Base-by-base conservation (phyloP, 2,113 vertebrate species). In the Himantopus leucocephalus region DNA sequence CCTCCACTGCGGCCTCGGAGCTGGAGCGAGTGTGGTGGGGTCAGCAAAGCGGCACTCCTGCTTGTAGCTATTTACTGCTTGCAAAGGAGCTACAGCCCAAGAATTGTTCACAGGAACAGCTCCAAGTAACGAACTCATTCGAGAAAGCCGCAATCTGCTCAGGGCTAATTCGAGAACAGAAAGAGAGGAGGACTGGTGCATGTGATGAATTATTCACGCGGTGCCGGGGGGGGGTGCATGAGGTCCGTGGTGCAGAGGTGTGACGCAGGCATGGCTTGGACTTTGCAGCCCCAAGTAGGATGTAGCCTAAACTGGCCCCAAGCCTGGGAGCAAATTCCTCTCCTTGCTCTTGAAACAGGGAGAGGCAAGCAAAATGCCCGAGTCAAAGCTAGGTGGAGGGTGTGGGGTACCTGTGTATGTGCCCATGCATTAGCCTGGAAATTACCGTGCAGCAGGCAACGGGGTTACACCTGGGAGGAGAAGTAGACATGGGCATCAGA, bases 31-130 rank as follows among this genome's bases (percentile, higher is more conserved):
- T 2, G 24, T 1, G 3, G 37, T 53, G 41, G 16, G 59, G 24
- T 45, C 1, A 4, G 60, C 0, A 2, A 70, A 71, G 56, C 1
- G 6, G 35, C 64, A 24, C 6, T 11, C 0, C 0, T 7, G 8
- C 29, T 75, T 23, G 41, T 5, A 78, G 60, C 56, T 92, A 41
- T 90, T 88, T 88, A 48, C 68, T 87, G 66, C 82, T 82, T 82
- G 47, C 39, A 52, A 71, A 85, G 9, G 52, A 90, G 23, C 24
- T 67, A 39, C 71, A 75, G 85, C 56, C 66, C 22, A 19, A 50
- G 85, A 85, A 85, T 23, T 63, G 56, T 75, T 94, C 91, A 53
- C 85, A 88, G 94, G 56, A 96, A 92, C 0, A 1, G 43, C 78
- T 94, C 60, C 82, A 92, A 92, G 88, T 22, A 78, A 59, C 56